phyloP scores from a whole-genome alignment of 2,797 vertebrate genomes.

The Sebastes matsubarae region DNA sequence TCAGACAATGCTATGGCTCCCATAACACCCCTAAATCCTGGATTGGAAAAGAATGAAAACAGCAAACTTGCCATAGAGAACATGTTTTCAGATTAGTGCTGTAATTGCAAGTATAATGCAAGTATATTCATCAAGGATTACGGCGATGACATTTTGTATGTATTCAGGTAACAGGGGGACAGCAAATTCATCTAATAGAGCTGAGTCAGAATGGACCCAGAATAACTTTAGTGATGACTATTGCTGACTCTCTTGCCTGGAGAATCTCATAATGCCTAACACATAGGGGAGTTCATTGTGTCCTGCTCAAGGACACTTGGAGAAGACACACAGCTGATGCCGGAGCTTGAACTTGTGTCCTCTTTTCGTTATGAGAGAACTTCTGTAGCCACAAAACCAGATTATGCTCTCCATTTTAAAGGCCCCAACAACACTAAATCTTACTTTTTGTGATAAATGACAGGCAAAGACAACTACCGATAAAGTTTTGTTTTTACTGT shows the following conservation, averaged over 20 bases:
- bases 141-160: constrained; percentile 48
- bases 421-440: constrained; percentile 48
- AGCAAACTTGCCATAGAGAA: constrained; percentile 68
- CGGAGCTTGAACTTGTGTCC: not conserved
- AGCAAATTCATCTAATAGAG: constrained; percentile 41
- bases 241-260: constrained; percentile 9
- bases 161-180: constrained; percentile 62
- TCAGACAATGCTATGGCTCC: constrained; percentile 77
- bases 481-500: constrained; percentile 77
- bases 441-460: constrained; percentile 55
- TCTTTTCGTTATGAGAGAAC: constrained; percentile 1
- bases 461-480: constrained; percentile 57
- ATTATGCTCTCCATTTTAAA: constrained; percentile 28
- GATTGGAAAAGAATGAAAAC: constrained; percentile 74
- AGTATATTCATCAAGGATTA: constrained; percentile 74
- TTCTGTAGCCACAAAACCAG: constrained; percentile 9
- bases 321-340: not conserved
- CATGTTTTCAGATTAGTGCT: constrained; percentile 75
- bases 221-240: constrained; percentile 27
- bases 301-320: constrained; percentile 13
- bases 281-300: not conserved
- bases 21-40: constrained; percentile 72
- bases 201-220: constrained; percentile 51
- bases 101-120: constrained; percentile 76
- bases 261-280: constrained; percentile 1